Evolutionary conservation across 2,113 vertebrate genomes (phyloP).

Genomic region (Microtus montanus): DNA sequence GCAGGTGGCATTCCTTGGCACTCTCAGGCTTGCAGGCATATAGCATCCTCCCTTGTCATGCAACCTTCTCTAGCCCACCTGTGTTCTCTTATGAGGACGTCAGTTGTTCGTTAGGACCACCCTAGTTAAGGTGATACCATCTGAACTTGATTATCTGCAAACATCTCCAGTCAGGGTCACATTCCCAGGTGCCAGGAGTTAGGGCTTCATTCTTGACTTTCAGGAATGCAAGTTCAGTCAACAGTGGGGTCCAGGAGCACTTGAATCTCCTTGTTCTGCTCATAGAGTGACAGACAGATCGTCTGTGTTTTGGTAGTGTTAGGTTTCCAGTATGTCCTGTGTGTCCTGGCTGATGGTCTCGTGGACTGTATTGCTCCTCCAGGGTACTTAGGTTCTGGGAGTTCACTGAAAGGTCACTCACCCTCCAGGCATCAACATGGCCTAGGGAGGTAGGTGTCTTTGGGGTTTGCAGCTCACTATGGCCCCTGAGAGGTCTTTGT

Average conservation of each 20-base stretch:
- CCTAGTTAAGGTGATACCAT: fast-evolving
- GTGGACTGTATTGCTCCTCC: fast-evolving
- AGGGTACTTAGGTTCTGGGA: fast-evolving
- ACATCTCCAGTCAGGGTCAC: not conserved
- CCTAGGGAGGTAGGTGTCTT: not conserved
- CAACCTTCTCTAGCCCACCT: not conserved
- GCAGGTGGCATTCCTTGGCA: fast-evolving
- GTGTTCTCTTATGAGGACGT: fast-evolving
- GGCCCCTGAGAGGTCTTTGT: not conserved
- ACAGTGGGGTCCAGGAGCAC: not conserved
- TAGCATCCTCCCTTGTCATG: fast-evolving
- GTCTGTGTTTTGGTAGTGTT: too few species aligned
- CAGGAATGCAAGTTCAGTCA: too few species aligned
- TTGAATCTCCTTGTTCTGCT: too few species aligned
- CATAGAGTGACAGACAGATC: fast-evolving
- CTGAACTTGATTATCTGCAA: not conserved
- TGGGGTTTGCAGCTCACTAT: fast-evolving
- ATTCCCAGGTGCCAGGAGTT: fast-evolving
- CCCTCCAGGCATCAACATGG: not conserved
- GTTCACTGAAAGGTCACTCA: fast-evolving
- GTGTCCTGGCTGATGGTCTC: fast-evolving
- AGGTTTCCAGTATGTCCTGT: fast-evolving
- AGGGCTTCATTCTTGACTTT: not conserved
- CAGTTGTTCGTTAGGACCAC: fast-evolving
- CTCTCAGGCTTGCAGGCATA: fast-evolving